Percentiles rank a stretch among this genome's conserved stretches.
Conservation (phyloP, 2,113 vertebrate species). For the Xerus inauris region DNA sequence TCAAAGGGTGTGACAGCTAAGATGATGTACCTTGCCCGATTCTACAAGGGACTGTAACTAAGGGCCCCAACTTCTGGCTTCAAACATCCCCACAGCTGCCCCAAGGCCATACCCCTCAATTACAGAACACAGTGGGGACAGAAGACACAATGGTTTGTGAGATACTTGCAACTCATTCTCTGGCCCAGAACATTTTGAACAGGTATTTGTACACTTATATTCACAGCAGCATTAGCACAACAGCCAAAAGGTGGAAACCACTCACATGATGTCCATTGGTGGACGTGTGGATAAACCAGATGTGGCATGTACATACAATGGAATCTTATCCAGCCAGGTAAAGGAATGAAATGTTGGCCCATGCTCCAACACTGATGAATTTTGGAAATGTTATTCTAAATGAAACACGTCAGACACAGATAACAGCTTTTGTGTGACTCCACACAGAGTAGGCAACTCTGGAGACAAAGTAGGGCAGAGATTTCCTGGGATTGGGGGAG, state of each 20-base stretch:
- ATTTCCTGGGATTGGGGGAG: not conserved
- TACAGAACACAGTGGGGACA: accelerated
- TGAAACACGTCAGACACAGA: not conserved
- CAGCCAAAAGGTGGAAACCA: not conserved
- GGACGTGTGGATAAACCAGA: not conserved
- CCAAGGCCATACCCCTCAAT: not conserved
- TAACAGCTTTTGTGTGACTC: not conserved
- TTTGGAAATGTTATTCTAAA: not conserved
- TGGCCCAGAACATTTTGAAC: not conserved
- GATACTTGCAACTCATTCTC: not conserved
- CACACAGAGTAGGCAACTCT: not conserved
- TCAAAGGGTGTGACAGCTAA: not conserved
- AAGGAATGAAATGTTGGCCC: not conserved
- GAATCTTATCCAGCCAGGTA: not conserved
- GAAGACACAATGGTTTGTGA: not conserved
- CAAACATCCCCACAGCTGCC: not conserved
- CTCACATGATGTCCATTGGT: accelerated
- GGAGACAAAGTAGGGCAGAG: not conserved
- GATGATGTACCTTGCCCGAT: not conserved
- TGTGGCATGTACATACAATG: accelerated
- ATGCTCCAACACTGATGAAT: not conserved
- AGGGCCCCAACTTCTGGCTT: not conserved
- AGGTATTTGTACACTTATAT: not conserved
- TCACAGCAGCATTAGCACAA: not conserved
- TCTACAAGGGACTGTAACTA: not conserved